Base-by-base conservation (phyloP, 1,140 invertebrate genomes). In the Aphelenchoides fujianensis region DNA sequence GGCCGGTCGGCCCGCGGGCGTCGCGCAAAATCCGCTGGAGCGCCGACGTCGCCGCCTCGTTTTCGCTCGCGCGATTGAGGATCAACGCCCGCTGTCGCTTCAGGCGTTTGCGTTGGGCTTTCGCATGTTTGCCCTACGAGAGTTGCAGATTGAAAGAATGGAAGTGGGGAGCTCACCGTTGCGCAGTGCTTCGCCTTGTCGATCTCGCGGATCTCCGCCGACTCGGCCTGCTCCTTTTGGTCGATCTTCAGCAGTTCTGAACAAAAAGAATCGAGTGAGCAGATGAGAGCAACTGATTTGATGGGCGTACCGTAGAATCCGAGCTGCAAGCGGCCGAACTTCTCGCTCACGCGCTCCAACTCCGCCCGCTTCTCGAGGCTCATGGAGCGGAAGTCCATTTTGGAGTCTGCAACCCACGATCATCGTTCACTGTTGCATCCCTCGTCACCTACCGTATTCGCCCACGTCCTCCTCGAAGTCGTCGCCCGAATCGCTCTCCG, bases 51-150 rank as follows among this genome's bases (percentile, higher is more conserved):
- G 82, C 80, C 7, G 81, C 81, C 57, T 82, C 81, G 55, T 78
- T 73, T 32, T 82, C 67, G 48, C 71, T 66, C 30, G 76, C 61
- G 36, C 52, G 32, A 12, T 73, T 74, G 23, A 82, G 37, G 35
- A 82, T 80, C 53, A 70, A 53, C 41, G 75, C 75, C 12, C 80
- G 53, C 63, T 71, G 69, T 48, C 72, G 52, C 61, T 82, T 83
- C 3, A 82, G 73, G 16, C 71, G 28, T 9, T 70, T 68, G 61
- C 80, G 70, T 31, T 82, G 82, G 23, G 69, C 67, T 68, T 82
- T 84, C n/a, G 77, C 80, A 36, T 84, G 74, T 27, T 73, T 62
- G 34, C 80, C 80, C 80, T 82, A 72, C 80, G 83, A 70, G 23
- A 67, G 5, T 3, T 30, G 32, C 1, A 16, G 27, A 61, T n/a